Percentiles rank a stretch among this genome's conserved stretches.
phyloP scores from a whole-genome alignment of 2,113 vertebrate genomes.

The Myrmecobius fasciatus region DNA sequence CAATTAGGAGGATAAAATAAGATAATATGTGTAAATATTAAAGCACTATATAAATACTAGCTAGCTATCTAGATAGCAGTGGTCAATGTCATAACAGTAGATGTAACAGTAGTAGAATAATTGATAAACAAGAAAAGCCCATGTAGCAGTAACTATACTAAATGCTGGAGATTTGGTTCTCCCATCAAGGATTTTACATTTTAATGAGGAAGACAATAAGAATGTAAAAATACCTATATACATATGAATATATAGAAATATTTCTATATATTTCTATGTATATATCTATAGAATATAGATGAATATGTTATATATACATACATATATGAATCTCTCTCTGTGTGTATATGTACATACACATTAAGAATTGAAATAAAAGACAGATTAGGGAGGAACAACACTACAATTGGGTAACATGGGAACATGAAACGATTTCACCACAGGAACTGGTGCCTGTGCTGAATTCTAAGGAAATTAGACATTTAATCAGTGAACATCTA shows the following conservation, averaged over 20 bases:
- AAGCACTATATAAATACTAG: background rate
- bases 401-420: background rate
- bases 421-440: background rate
- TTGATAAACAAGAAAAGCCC: background rate
- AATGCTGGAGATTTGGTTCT: background rate
- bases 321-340: no score
- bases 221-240: background rate
- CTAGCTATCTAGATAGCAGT: background rate
- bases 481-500: background rate
- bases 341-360: no score
- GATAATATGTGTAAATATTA: background rate
- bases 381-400: background rate
- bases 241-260: background rate
- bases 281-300: background rate
- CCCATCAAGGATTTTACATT: background rate
- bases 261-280: no score
- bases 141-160: background rate
- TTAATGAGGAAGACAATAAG: background rate
- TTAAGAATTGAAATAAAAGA: no score
- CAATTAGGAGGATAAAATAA: background rate
- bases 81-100: background rate
- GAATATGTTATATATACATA: no score
- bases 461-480: background rate
- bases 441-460: background rate
- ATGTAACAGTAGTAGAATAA: background rate